phyloP scores from a whole-genome alignment of 2,113 vertebrate genomes.

The Orientallactaga bullata region DNA sequence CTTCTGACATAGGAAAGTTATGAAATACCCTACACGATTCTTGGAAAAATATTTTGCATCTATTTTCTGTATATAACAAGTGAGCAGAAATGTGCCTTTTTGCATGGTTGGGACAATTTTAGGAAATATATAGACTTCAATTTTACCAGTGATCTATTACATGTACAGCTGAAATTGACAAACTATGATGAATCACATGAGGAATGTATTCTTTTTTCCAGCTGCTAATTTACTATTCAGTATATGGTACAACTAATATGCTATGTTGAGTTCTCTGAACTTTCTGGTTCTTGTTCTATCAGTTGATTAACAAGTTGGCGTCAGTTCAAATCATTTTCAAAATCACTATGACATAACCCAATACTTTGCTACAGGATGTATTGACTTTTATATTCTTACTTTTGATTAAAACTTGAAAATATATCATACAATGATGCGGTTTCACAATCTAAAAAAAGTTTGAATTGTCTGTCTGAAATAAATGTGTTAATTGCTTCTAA shows the following conservation, averaged over 20 bases:
- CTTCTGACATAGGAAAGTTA: neutral
- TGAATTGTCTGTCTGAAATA: neutral
- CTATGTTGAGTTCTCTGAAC: neutral
- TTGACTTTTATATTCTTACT: neutral
- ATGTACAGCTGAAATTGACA: neutral
- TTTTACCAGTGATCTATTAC: neutral
- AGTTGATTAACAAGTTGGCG: neutral
- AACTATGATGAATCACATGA: neutral
- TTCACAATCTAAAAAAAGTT: neutral
- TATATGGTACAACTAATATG: neutral
- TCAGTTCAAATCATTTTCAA: neutral
- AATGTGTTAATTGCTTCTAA: slow-evolving; percentile 15
- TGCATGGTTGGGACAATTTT: neutral
- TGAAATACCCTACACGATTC: neutral
- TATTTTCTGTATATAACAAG: neutral
- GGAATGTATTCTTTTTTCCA: neutral
- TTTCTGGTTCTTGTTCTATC: neutral
- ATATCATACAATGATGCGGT: neutral
- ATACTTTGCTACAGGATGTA: neutral
- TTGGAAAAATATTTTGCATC: neutral
- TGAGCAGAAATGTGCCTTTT: neutral
- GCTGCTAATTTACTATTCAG: neutral
- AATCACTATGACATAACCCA: neutral
- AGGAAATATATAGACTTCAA: neutral
- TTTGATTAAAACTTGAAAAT: slow-evolving; percentile 46